Percentiles rank a stretch among this genome's conserved stretches.
These are phyloP conservation scores for Helostoma temminkii DNA, from an alignment of 2,797 vertebrate genomes.

Conservation along the genomic window DNA sequence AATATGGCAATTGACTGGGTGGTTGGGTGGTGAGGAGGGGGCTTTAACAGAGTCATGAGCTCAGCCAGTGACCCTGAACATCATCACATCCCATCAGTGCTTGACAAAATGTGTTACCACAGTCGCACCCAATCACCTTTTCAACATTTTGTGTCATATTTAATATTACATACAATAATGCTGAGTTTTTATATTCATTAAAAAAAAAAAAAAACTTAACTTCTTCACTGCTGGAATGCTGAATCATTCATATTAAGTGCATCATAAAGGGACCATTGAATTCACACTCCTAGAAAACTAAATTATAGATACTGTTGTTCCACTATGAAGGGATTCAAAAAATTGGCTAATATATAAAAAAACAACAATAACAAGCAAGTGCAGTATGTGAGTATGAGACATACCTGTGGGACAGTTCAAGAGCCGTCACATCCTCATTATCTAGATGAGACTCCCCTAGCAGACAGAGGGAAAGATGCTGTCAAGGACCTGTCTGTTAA, in stretches of 20 bases:
- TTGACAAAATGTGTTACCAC: neutral
- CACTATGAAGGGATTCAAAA: neutral
- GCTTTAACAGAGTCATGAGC: slow-evolving; percentile 40
- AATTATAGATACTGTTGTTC: neutral
- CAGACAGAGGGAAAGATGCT: slow-evolving; percentile 60
- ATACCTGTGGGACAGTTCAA: slow-evolving; percentile 87
- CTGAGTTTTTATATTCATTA: no score
- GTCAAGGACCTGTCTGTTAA: slow-evolving; percentile 40
- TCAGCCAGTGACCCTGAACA: no score
- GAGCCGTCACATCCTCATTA: slow-evolving; percentile 77
- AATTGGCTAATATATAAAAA: no score
- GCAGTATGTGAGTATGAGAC: slow-evolving; percentile 25
- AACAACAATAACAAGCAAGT: neutral
- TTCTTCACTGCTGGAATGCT: no score
- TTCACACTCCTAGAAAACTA: no score
- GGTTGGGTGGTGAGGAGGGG: neutral
- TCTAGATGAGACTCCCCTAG: slow-evolving; percentile 82
- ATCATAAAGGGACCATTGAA: no score
- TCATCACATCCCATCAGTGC: neutral
- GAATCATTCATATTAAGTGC: no score
- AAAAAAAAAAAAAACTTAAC: no score
- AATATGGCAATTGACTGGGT: slow-evolving; percentile 27
- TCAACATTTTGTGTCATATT: no score
- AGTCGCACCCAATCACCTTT: no score
- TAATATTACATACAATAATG: no score